phyloP scores from a whole-genome alignment of 2,113 vertebrate genomes.

The Agelaius phoeniceus region DNA sequence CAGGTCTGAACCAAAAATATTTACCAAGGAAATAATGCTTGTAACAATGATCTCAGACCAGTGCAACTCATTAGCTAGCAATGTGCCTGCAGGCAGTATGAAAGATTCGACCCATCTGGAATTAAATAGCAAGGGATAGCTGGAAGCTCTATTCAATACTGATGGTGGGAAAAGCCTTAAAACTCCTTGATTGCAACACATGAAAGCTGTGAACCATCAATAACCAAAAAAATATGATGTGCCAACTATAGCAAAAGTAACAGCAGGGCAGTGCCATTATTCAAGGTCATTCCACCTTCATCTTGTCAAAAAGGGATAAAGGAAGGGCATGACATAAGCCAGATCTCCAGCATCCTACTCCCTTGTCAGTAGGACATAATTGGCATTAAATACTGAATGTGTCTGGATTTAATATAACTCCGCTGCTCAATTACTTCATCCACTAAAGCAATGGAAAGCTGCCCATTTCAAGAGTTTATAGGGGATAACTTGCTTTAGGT shows the following conservation, averaged over 20 bases:
- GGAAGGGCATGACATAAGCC: slow-evolving; percentile 48
- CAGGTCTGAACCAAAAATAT: slow-evolving; percentile 51
- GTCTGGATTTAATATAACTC: slow-evolving; percentile 57
- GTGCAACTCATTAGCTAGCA: slow-evolving; percentile 63
- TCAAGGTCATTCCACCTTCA: slow-evolving; percentile 55
- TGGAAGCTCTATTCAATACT: slow-evolving; percentile 60
- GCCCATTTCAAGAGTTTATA: slow-evolving; percentile 12
- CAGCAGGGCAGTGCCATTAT: slow-evolving; percentile 51
- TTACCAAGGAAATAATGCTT: slow-evolving; percentile 56
- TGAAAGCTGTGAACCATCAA: slow-evolving; percentile 67
- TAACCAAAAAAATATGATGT: slow-evolving; percentile 63
- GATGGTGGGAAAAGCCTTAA: slow-evolving; percentile 67
- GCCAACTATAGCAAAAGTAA: slow-evolving; percentile 53
- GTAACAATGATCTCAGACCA: slow-evolving; percentile 58
- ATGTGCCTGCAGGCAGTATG: slow-evolving; percentile 58
- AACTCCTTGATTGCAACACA: slow-evolving; percentile 66
- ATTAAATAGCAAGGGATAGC: slow-evolving; percentile 63
- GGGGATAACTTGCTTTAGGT: background rate
- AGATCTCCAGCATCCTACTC: slow-evolving; percentile 30
- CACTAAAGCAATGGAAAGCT: slow-evolving; percentile 25
- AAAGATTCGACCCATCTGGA: slow-evolving; percentile 66
- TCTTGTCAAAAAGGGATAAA: slow-evolving; percentile 48
- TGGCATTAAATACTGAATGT: slow-evolving; percentile 54
- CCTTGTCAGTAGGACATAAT: slow-evolving; percentile 61
- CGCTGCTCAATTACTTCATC: slow-evolving; percentile 41